These are phyloP conservation scores for Lateolabrax maculatus DNA, from an alignment of 2,797 vertebrate species.

Conservation along the genomic window DNA sequence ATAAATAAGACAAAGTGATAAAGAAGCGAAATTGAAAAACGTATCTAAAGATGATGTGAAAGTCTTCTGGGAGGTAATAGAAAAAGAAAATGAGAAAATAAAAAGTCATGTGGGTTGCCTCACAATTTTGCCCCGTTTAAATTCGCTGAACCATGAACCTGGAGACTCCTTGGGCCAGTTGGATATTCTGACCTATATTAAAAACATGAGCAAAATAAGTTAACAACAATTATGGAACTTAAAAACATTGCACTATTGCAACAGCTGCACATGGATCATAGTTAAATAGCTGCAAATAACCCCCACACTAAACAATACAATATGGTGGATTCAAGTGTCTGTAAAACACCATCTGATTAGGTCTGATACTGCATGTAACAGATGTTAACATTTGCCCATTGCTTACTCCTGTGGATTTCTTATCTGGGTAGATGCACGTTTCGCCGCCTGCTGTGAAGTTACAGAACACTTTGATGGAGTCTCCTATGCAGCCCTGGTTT, in stretches of 20 bases:
- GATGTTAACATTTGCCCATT: constrained; percentile 3
- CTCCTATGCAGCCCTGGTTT: constrained; percentile 97
- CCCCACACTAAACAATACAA: background rate
- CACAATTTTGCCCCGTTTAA: constrained; percentile 98
- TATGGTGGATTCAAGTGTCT: background rate
- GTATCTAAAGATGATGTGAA: constrained; percentile 18
- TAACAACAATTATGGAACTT: background rate
- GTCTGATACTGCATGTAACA: background rate
- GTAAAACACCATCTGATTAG: background rate
- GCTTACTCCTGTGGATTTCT: constrained; percentile 96
- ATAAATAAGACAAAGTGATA: constrained; percentile 37
- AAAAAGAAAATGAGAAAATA: constrained; percentile 25
- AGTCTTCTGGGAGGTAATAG: constrained; percentile 10
- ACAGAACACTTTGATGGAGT: constrained; percentile 96
- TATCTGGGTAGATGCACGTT: constrained; percentile 97
- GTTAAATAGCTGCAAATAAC: background rate
- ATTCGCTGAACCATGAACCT: constrained; percentile 99
- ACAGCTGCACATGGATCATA: background rate
- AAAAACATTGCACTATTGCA: background rate
- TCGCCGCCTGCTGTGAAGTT: constrained; percentile 98
- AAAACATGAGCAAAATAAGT: constrained; percentile 8
- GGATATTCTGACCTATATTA: constrained; percentile 92
- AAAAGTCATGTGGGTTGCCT: constrained; percentile 69
- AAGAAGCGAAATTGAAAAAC: constrained; percentile 41
- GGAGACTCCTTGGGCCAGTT: constrained; percentile 98